Percentiles rank a stretch among this genome's conserved stretches.
Conservation (phyloP, 2,888 invertebrate genomes). For the Drosophila recens region DNA sequence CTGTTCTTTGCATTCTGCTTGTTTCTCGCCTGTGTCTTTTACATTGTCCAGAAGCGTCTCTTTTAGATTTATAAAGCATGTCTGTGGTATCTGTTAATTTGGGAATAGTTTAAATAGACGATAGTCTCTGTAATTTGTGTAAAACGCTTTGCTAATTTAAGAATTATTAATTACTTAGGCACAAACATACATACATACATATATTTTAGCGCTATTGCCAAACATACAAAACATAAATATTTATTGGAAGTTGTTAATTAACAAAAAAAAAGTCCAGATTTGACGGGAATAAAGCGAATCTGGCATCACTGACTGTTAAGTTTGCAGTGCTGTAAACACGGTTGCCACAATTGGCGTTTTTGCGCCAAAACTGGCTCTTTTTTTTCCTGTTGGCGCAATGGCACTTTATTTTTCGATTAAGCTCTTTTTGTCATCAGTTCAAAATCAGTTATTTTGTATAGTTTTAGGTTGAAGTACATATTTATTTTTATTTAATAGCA, state of each 20-base stretch:
- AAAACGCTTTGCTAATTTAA: conserved; percentile 47
- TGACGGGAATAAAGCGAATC: no score
- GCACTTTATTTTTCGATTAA: no score
- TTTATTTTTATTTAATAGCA: no score
- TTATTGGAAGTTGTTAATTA: conserved; percentile 35
- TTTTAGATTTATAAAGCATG: conserved; percentile 86
- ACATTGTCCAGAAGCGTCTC: conserved; percentile 95
- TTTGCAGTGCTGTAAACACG: no score
- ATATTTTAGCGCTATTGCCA: conserved; percentile 36
- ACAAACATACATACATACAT: not conserved
- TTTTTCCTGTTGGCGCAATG: no score
- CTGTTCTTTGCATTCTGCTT: conserved; percentile 94
- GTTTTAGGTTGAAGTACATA: no score
- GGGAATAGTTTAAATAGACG: conserved; percentile 26
- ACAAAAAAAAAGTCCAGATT: no score
- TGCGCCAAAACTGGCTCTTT: no score
- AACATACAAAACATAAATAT: conserved; percentile 33
- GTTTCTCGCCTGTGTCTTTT: conserved; percentile 95
- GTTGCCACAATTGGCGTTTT: no score
- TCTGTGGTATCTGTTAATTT: conserved; percentile 18
- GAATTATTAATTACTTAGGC: conserved; percentile 40
- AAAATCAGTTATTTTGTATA: no score
- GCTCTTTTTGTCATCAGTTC: no score
- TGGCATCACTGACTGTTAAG: not conserved
- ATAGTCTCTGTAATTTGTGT: conserved; percentile 28